phyloP scores from a whole-genome alignment of 2,888 invertebrate genomes.

The Ctena decussata region DNA sequence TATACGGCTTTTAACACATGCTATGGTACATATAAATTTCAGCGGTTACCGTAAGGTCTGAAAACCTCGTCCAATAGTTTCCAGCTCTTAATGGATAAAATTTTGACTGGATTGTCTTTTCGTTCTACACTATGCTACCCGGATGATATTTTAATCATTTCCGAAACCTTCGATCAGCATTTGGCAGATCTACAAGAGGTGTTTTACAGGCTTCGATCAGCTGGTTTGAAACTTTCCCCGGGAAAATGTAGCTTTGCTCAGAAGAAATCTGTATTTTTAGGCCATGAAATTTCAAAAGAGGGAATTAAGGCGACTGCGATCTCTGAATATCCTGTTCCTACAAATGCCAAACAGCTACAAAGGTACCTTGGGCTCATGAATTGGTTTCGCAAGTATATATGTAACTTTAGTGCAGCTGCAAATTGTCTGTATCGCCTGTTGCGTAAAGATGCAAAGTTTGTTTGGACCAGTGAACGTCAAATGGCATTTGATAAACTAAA shows the following conservation, averaged over 20 bases:
- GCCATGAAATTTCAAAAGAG: slow-evolving; percentile 19
- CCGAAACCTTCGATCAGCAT: slow-evolving; percentile 24
- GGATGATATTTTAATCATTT: slow-evolving; percentile 21
- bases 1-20: not conserved
- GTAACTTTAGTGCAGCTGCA: slow-evolving; percentile 11
- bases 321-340: slow-evolving; percentile 8
- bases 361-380: slow-evolving; percentile 18
- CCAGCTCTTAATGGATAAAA: slow-evolving; percentile 22
- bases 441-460: not conserved
- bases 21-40: slow-evolving; percentile 20
- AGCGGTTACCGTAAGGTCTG: not conserved
- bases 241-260: slow-evolving; percentile 18
- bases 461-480: slow-evolving; percentile 1
- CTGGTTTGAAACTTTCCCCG: slow-evolving; percentile 8
- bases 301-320: not conserved
- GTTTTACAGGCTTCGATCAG: not conserved
- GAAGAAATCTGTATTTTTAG: not conserved
- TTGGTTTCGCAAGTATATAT: slow-evolving; percentile 29
- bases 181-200: not conserved
- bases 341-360: not conserved
- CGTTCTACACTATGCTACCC: slow-evolving; percentile 11
- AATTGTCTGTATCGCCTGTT: not conserved
- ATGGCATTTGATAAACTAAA: slow-evolving; percentile 13
- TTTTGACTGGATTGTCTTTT: slow-evolving; percentile 10
- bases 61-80: slow-evolving; percentile 5